Evolutionary conservation across 2,113 vertebrate genomes (phyloP), one percentile per base, ranked within the genome.

Genomic region (Eudyptes chrysolophus): DNA sequence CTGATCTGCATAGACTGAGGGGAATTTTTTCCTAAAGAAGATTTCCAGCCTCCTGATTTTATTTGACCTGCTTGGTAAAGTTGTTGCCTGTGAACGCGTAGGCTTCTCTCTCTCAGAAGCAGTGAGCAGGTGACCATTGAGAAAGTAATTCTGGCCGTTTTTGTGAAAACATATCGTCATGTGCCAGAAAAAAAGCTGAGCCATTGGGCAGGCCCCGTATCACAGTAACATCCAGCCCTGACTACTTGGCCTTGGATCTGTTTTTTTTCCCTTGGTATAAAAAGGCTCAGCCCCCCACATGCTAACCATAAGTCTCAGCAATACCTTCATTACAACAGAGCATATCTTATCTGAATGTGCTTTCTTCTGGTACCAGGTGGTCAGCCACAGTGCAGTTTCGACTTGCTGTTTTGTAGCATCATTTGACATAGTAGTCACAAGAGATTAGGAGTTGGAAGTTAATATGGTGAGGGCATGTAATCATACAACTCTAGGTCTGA

Each of bases 401-500:
- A 3, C 36, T 51, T 82, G 38, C 19, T 84, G 30, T 21, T 94
- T 65, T 29, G 65, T 36, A 57, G 52, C 66, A 69, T 38, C 4
- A 0, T 26, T 51, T 84, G 86, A 16, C 79, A 27, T 27, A 71
- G 27, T 11, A 69, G 10, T 29, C 57, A 52, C 9, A 20, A 70
- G 72, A 71, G 7, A 68, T 71, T 16, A 30, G 51, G 64, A 58
- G 38, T 40, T 90, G 40, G 24, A 88, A 84, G 24, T 55, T 70
- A 55, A 78, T 58, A 54, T 0, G 1, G 24, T 0, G 2, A 62
- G 6, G 38, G 6, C 16, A 19, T 42, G 54, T 52, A 51, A 55
- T 32, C 42, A 36, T 10, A 40, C 16, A 64, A 2, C 26, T 52
- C 30, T 4, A 8, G 36, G 3, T 71, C 32, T 70, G 62, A 74